Base-by-base conservation (phyloP, 2,797 vertebrate species). In the Cossypha caffra region DNA sequence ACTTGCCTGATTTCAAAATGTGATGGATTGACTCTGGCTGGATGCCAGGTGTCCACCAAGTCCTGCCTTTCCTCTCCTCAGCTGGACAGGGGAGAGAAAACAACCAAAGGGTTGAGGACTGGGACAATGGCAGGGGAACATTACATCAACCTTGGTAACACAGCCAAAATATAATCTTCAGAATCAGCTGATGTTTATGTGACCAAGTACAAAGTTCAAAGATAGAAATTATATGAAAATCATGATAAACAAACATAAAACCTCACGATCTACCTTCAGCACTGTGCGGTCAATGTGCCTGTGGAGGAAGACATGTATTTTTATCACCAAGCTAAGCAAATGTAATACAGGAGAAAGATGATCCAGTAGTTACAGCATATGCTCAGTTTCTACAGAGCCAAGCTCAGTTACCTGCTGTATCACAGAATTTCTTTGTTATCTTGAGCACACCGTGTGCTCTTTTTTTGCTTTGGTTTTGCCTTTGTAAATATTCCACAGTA, bases 391-490 rank as follows among this genome's bases (percentile, higher is more conserved):
- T 64, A 52, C 77, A 83, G 68, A 93, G 71, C 81, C 63, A 29
- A 81, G 86, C 92, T 94, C 75, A 0, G 84, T 96, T 96, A 93
- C 95, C 92, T 96, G 95, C 88, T 86, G 84, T 54, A 96, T 91
- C 91, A 58, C 89, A 94, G 79, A 84, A 95, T 90, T 95, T 91
- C 96, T 96, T 96, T 92, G 91, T 95, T 96, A 93, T 81, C 69
- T 87, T 42, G 31, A 86, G 47, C 75, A 57, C 7, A 1, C 45
- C 19, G 57, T 26, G 1, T 48, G 42, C 4, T 93, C 64, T 74
- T 68, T 86, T 79, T 78, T 45, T 86, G 68, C 89, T 92, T 93
- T 83, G 9, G n/a, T 92, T 96, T 78, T 0, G 5, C 72, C 81
- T 94, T 86, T 83, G 81, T 72, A 86, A 87, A 68, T 96, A 93